Evolutionary conservation across 2,113 vertebrate species (phyloP), one percentile per base, ranked within the genome.

Genomic region (Cyphomyrus plagiostoma): DNA sequence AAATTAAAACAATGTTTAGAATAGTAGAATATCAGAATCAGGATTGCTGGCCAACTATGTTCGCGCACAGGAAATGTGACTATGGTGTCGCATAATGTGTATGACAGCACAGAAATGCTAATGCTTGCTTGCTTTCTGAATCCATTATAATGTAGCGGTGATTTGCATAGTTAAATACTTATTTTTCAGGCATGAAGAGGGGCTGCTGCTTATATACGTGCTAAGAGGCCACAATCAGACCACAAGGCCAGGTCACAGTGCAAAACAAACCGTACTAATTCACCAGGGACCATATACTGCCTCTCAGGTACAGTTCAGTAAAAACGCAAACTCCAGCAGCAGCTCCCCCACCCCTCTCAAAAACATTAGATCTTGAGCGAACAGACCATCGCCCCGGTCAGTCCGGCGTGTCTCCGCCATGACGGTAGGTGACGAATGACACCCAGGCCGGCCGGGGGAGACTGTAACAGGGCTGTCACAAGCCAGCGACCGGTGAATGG

Each of bases 361-460:
- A 19, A 53, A 23, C 42, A 58, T 58, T 49, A 82, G 74, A 82
- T 21, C 13, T 82, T 11, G 19, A 89, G 26, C 49, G 21, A 82
- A 50, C 70, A 93, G 94, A 93, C 93, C 95, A 95, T 94, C 94
- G 93, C 92, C 92, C 92, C 94, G 92, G 92, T 92, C 92, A 96
- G 93, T 90, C 93, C 94, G 94, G 93, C 94, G 93, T 95, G 93
- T 95, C 95, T 94, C 89, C 93, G 93, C 93, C 90, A 95, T 95
- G 93, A 96, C 94, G 93, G 93, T 92, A 93, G 92, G 92, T 94
- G 93, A 96, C 95, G 94, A 94, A 94, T 94, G 93, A 95, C 94
- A 93, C 93, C 92, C 89, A 89, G 92, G 91, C 88, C 56, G 90
- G 92, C 70, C 88, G 87, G 91, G 92, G 93, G 94, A 93, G 77